Conservation (phyloP, 35 echinoderm and acorn worm species). For the Apostichopus californicus region DNA sequence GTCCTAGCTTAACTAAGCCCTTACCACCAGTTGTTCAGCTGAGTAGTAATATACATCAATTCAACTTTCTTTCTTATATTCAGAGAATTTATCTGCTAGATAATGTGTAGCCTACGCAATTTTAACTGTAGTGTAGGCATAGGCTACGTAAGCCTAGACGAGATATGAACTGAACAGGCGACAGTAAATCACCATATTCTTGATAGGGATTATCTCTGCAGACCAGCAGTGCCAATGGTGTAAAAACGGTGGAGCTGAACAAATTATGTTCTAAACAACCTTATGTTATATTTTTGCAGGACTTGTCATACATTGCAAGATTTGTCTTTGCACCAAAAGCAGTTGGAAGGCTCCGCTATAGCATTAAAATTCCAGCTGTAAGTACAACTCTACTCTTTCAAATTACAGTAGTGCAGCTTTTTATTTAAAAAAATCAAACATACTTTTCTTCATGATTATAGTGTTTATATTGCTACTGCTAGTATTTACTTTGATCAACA, state of each 20-base stretch:
- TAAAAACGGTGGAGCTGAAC: background rate
- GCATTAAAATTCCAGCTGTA: background rate
- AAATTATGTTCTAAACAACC: background rate
- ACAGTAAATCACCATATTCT: too few species aligned
- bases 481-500: background rate
- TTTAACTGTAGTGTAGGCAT: background rate
- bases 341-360: background rate
- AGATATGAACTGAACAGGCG: background rate
- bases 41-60: too few species aligned
- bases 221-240: too few species aligned
- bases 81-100: background rate
- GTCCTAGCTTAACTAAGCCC: too few species aligned
- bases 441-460: background rate
- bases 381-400: background rate
- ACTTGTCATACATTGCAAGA: slow-evolving; percentile 9
- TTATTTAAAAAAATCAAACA: too few species aligned
- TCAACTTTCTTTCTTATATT: background rate
- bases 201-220: too few species aligned
- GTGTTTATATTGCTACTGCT: background rate
- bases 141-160: background rate
- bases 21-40: too few species aligned
- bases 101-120: background rate
- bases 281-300: background rate
- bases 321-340: background rate
- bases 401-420: background rate